Evolutionary conservation across 2,888 invertebrate species (phyloP).

Genomic region (Neoaliturus tenellus): DNA sequence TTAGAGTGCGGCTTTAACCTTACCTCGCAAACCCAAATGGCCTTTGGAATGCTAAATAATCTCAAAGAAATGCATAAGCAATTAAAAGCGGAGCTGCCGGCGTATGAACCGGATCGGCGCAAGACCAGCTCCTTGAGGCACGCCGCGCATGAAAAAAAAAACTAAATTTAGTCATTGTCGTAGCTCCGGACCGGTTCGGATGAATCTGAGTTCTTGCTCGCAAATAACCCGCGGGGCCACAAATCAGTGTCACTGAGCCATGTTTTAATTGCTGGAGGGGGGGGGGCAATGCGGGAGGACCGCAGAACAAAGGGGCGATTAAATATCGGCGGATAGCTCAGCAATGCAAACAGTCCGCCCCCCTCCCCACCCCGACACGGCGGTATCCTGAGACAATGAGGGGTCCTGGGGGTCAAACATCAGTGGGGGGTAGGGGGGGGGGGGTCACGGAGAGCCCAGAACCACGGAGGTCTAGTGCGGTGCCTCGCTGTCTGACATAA

Average conservation of each 20-base stretch:
- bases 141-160: constrained; percentile 5
- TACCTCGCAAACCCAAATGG: background rate
- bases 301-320: background rate
- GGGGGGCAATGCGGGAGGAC: background rate
- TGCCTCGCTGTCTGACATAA: constrained; percentile 21
- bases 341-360: constrained; percentile 23
- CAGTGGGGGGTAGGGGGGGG: background rate
- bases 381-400: background rate
- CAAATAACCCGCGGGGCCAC: constrained; percentile 25
- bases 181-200: background rate
- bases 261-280: constrained; percentile 5
- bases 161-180: constrained; percentile 37
- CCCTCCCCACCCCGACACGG: background rate
- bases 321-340: constrained; percentile 24
- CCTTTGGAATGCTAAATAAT: background rate
- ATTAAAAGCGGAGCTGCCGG: background rate
- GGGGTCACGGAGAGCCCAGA: background rate
- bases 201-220: background rate
- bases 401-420: constrained; percentile 13
- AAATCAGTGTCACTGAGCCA: constrained; percentile 32
- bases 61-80: background rate
- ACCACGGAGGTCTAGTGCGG: background rate
- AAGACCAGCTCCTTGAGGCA: background rate
- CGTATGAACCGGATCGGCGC: background rate
- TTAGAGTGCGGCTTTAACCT: background rate